phyloP scores from a whole-genome alignment of 2,113 vertebrate genomes.

The Odocoileus hemionus region DNA sequence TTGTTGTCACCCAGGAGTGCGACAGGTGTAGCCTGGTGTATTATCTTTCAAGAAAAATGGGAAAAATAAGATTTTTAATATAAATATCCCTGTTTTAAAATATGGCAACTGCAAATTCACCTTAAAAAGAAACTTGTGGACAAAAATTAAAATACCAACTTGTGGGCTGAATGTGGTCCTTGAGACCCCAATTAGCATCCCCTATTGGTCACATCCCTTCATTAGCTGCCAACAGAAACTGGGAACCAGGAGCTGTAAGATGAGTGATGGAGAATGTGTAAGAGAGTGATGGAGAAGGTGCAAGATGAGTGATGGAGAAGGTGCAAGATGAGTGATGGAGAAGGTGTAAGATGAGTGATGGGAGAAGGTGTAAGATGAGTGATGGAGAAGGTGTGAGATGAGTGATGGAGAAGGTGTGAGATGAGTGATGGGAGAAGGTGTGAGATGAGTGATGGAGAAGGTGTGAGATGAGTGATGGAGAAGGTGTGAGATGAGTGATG shows the following conservation, averaged over 20 bases:
- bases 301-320: too few relatives aligned
- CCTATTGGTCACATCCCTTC: not conserved
- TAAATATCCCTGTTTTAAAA: not conserved
- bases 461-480: too few relatives aligned
- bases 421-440: too few relatives aligned
- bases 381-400: too few relatives aligned
- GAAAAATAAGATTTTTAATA: not conserved
- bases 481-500: too few relatives aligned
- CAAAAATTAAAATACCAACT: not conserved
- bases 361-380: too few relatives aligned
- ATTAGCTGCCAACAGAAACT: not conserved
- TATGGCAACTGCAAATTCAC: not conserved
- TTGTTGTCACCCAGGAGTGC: not conserved
- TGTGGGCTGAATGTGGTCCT: not conserved
- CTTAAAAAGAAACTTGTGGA: not conserved
- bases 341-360: too few relatives aligned
- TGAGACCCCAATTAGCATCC: not conserved
- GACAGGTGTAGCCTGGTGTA: not conserved
- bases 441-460: too few relatives aligned
- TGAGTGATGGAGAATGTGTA: too few relatives aligned
- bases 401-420: too few relatives aligned
- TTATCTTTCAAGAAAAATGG: not conserved
- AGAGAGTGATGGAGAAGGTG: too few relatives aligned
- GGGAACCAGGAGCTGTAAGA: not conserved
- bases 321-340: too few relatives aligned